Evolutionary conservation across 2,888 invertebrate genomes (phyloP).

Genomic region (Tanypteryx hageni): DNA sequence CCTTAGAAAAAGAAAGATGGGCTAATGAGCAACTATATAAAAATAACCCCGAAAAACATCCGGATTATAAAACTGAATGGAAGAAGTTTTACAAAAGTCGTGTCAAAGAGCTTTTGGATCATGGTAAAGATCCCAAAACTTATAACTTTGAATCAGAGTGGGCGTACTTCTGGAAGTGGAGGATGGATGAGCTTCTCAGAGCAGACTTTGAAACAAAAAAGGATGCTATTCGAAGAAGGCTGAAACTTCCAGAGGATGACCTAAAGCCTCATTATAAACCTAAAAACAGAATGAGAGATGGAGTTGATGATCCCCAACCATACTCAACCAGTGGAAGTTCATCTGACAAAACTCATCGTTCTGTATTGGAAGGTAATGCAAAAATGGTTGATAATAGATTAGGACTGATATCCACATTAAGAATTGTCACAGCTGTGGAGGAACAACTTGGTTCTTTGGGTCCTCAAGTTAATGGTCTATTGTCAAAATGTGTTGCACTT

Average conservation of each 20-base stretch:
- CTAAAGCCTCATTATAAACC: neutral
- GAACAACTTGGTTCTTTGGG: constrained; percentile 90
- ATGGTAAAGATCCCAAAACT: constrained; percentile 85
- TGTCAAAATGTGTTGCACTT: constrained; percentile 87
- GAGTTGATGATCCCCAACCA: constrained; percentile 67
- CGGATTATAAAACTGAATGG: constrained; percentile 92
- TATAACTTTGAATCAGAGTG: constrained; percentile 94
- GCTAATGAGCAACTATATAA: constrained; percentile 85
- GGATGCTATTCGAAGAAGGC: constrained; percentile 82
- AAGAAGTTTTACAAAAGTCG: constrained; percentile 92
- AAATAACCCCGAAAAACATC: constrained; percentile 92
- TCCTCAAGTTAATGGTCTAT: constrained; percentile 85
- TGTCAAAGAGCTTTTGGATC: constrained; percentile 86
- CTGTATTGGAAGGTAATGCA: constrained; percentile 69
- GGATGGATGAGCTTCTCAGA: constrained; percentile 87
- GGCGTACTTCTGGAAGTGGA: constrained; percentile 90
- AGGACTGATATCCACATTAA: constrained; percentile 70
- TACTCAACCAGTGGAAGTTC: neutral
- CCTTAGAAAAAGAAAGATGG: constrained; percentile 79
- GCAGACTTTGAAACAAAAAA: constrained; percentile 82
- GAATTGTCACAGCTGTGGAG: constrained; percentile 84
- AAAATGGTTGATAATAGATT: constrained; percentile 70
- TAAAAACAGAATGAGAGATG: constrained; percentile 54
- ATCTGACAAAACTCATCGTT: too few relatives aligned
- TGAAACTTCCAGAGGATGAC: constrained; percentile 76